Conservation (phyloP, 2,113 vertebrate species). For the Elephantulus edwardii region DNA sequence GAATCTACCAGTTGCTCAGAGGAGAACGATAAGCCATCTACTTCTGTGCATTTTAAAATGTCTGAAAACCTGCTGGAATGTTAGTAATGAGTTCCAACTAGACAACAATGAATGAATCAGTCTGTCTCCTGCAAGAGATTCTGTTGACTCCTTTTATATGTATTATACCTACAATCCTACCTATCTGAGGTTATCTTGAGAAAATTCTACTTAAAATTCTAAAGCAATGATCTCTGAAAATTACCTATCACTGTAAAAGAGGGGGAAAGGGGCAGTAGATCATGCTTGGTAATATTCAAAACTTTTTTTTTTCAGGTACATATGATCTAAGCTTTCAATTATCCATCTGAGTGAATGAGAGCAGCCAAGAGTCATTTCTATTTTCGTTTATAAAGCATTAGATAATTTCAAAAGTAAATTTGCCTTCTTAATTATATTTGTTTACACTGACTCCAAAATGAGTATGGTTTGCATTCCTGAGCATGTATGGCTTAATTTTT, state of each 20-base stretch:
- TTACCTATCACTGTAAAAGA: neutral
- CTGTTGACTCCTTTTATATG: neutral
- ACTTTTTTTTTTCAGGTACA: conserved; percentile 33
- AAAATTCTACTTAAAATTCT: conserved; percentile 29
- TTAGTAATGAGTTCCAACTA: no score
- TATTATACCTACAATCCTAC: neutral
- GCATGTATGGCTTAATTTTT: conserved; percentile 15
- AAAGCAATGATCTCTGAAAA: neutral
- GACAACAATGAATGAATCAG: no score
- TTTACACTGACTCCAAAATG: conserved; percentile 46
- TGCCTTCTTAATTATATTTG: conserved; percentile 54
- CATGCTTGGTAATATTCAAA: neutral
- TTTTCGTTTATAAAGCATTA: conserved; percentile 25
- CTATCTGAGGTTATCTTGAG: neutral
- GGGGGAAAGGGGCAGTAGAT: neutral
- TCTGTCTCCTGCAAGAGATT: neutral
- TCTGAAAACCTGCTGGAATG: no score
- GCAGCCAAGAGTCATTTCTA: conserved; percentile 50
- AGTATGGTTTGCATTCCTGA: conserved; percentile 51
- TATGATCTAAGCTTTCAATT: neutral
- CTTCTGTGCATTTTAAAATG: no score
- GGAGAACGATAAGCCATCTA: no score
- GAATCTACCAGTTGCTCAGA: no score
- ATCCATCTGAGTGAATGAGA: neutral
- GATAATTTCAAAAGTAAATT: conserved; percentile 49